Evolutionary conservation across 64 coral and sea anemone genomes (phyloP), one percentile per base, ranked within the genome.

Genomic region (Platygyra sinensis): DNA sequence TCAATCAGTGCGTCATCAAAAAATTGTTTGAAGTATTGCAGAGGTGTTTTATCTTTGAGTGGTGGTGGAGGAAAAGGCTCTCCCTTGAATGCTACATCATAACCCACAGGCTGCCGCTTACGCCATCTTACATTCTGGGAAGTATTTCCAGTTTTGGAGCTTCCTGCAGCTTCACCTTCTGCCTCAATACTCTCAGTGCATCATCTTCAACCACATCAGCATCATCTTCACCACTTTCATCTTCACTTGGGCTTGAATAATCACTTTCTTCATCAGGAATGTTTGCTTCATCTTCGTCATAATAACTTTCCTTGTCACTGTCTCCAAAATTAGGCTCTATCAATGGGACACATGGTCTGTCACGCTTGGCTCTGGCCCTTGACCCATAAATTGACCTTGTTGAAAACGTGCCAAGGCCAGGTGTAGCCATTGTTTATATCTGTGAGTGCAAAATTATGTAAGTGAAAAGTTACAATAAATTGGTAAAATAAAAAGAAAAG

Each of bases 41-140:
- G 3, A 30, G 71, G 71, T 28, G 71, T 73, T 31, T 73, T 31
- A 31, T 73, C 71, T 73, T 73, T 14, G 12, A 73, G 25, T 73
- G 71, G 71, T 73, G 71, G 71, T 73, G 71, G 25, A 73, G 71
- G 71, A 8, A 73, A 73, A 73, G 71, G 71, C 71, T 73, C 71
- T 14, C 71, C 71, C 5, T 36, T 73, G 25, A 73, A 73, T 73
- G 71, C 12, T 30, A 73, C 71, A 73, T 36, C 71, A 73, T 73
- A 73, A 73, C 9, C 12, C 0, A 73, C 27, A 14, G 24, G 71
- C 24, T 10, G 24, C 3, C 0, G 67, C 67, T 30, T 72, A 28
- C 67, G 8, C 24, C 67, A 72, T 72, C 24, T 5, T 30, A 72
- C 25, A 72, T 29, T 72, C 12, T 72, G 67, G 67, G 67, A 28